Percentiles rank a stretch among this genome's conserved stretches.
These are phyloP conservation scores for Castor canadensis DNA, from an alignment of 2,113 vertebrate species.

Conservation along the genomic window DNA sequence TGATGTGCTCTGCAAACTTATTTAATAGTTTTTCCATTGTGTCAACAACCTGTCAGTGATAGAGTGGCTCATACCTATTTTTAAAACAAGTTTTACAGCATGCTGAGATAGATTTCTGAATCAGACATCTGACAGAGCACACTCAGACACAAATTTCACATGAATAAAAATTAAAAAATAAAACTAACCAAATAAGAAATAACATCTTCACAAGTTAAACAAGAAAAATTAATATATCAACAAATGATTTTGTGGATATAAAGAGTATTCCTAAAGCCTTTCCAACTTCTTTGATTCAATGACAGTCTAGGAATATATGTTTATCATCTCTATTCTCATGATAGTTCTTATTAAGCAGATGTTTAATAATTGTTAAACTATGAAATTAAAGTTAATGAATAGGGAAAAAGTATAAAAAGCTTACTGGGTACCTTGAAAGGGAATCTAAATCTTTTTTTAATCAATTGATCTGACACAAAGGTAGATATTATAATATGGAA, in stretches of 20 bases:
- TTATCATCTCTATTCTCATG: background rate
- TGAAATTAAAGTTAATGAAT: background rate
- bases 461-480: background rate
- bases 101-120: conserved; percentile 44
- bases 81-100: conserved; percentile 68
- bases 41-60: conserved; percentile 57
- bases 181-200: background rate
- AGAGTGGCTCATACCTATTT: conserved; percentile 65
- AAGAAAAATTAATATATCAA: background rate
- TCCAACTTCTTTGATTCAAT: conserved; percentile 16
- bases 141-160: conserved; percentile 25
- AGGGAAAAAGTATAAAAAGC: background rate
- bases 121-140: conserved; percentile 37
- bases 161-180: background rate
- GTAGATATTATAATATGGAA: conserved; percentile 24
- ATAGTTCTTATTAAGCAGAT: background rate
- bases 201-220: background rate
- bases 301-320: background rate
- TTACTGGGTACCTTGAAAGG: background rate
- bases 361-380: background rate
- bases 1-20: conserved; percentile 44
- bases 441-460: background rate
- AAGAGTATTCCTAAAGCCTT: conserved; percentile 39
- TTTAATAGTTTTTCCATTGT: conserved; percentile 57
- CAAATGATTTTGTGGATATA: background rate